Percentiles rank a stretch among this genome's conserved stretches.
These are phyloP conservation scores for Pollicipes pollicipes DNA, from an alignment of 1,140 invertebrate species.

Conservation along the genomic window DNA sequence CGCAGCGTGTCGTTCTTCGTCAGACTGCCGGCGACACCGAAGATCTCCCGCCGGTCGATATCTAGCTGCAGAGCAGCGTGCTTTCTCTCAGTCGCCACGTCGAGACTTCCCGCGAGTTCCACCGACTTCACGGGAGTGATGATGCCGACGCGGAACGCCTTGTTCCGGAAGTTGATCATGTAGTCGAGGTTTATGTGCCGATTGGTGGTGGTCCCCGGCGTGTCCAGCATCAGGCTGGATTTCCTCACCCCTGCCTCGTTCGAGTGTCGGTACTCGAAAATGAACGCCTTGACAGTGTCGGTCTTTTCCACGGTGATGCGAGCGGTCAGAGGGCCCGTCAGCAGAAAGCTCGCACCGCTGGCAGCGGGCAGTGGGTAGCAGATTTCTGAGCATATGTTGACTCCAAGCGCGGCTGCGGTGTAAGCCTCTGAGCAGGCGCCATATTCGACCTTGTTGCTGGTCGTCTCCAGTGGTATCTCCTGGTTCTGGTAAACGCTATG, in stretches of 20 bases:
- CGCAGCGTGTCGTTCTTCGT: neutral
- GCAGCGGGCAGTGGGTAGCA: neutral
- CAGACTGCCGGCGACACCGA: neutral
- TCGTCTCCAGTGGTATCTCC: neutral
- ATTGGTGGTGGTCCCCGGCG: neutral
- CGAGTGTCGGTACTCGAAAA: neutral
- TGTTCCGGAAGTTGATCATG: neutral
- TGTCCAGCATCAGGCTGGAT: neutral
- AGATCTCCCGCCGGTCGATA: neutral
- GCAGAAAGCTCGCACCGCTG: neutral
- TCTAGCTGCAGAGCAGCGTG: neutral
- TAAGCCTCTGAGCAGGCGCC: neutral
- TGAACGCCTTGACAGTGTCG: neutral
- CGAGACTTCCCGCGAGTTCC: neutral
- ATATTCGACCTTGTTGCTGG: neutral
- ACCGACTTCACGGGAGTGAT: neutral
- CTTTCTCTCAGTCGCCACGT: neutral
- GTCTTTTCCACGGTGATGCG: neutral
- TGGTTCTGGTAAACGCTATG: neutral
- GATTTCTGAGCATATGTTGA: neutral
- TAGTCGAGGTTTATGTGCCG: neutral
- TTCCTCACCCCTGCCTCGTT: neutral
- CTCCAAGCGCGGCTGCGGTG: neutral
- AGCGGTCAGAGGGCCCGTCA: neutral
- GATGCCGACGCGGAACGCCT: neutral